Evolutionary conservation across 2,888 invertebrate genomes (phyloP).

Genomic region (Zaprionus obscuricornis): DNA sequence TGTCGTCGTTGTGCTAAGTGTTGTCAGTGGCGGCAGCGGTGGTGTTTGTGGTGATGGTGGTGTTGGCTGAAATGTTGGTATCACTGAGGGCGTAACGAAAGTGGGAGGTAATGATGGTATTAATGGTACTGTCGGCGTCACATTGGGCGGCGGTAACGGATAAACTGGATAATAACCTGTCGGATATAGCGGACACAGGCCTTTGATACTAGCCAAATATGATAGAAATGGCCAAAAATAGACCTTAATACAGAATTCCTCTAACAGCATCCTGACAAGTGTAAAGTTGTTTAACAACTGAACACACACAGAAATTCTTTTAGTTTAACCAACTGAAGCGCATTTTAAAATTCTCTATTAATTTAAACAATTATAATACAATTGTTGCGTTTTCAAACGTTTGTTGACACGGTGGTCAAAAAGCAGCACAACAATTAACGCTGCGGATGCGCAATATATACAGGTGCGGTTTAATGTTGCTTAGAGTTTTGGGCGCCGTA

Average conservation of each 20-base stretch:
- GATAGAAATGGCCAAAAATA: constrained; percentile 82
- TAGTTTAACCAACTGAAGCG: constrained; percentile 32
- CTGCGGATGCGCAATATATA: neutral
- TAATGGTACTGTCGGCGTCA: constrained; percentile 56
- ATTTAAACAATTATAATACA: constrained; percentile 53
- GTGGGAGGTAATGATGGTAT: constrained; percentile 56
- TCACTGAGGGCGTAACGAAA: constrained; percentile 47
- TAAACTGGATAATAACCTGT: constrained; percentile 77
- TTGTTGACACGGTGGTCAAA: constrained; percentile 47
- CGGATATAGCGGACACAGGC: constrained; percentile 77
- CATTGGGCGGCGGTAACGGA: constrained; percentile 69
- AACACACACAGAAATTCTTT: neutral
- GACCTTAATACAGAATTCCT: constrained; percentile 81
- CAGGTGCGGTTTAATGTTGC: constrained; percentile 48
- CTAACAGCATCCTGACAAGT: constrained; percentile 70
- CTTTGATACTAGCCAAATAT: constrained; percentile 82
- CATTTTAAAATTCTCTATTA: constrained; percentile 25
- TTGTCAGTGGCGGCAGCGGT: constrained; percentile 27
- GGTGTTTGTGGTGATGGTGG: constrained; percentile 56
- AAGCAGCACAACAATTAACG: too few relatives aligned
- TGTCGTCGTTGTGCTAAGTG: constrained; percentile 21
- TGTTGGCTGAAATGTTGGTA: constrained; percentile 56
- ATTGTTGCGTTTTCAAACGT: constrained; percentile 26
- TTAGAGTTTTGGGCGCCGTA: too few relatives aligned
- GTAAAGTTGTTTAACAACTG: constrained; percentile 48